Base-by-base conservation (phyloP, 1,140 invertebrate species). In the Nasonia longicornis region DNA sequence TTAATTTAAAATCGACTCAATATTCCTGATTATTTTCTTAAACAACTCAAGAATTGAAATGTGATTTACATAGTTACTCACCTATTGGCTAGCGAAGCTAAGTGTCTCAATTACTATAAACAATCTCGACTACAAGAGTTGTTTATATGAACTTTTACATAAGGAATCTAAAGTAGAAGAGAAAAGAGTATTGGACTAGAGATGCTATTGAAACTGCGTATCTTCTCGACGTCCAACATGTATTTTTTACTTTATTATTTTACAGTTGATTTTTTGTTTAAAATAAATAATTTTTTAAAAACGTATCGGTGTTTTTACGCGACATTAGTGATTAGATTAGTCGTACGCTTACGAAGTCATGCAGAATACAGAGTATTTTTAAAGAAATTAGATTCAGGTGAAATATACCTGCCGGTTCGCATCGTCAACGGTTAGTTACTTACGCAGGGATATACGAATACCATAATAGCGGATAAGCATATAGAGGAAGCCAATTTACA, bases 221-320 rank as follows among this genome's bases (percentile, higher is more conserved):
- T 63, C 11, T 38, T 76, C 67, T 42, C n/a, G 45, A 71, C 11
- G 66, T 76, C 48, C 73, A 81, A 70, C 8, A 66, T 77, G 45
- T 81, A 77, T 81, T 81, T 81, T 81, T 81, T 81, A 81, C 75
- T 72, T 81, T 29, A 58, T 77, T 72, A 81, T 71, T 81, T 81
- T 73, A 67, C 48, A 77, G 75, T 72, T 71, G 45, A 67, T 63
- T 77, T 81, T 81, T 81, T 66, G 64, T 77, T 81, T n/a, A 72
- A 38, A 77, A 77, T n/a, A 77, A 77, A 20, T 81, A 58, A 77
- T 52, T 66, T 71, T 72, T 45, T 26, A 45, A 71, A 63, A 73
- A 76, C 45, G 66, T 77, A 81, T 77, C 74, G 80, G 52, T 77
- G 58, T 81, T 81, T 81, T 77, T 66, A 77, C 80, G 75, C 58